Evolutionary conservation across 2,113 vertebrate genomes (phyloP).

Genomic region (Tautogolabrus adspersus): DNA sequence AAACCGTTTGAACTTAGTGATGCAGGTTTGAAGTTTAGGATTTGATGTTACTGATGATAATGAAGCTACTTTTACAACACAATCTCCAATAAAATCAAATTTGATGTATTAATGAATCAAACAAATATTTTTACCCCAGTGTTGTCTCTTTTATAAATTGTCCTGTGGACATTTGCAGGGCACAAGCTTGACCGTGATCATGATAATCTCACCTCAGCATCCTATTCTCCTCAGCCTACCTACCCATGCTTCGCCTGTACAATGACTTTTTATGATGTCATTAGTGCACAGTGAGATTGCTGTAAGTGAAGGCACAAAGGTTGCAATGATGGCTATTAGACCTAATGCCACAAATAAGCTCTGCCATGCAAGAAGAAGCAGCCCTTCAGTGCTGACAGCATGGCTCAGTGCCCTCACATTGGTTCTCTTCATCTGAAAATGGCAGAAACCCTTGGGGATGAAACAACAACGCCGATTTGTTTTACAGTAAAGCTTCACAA

Average conservation of each 20-base stretch:
- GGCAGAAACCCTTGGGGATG: conserved; percentile 61
- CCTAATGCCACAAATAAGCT: conserved; percentile 79
- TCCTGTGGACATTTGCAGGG: background rate
- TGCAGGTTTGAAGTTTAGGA: too few relatives aligned
- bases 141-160: background rate
- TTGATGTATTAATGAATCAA: too few relatives aligned
- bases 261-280: conserved; percentile 60
- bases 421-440: conserved; percentile 68
- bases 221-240: conserved; percentile 22
- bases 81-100: too few relatives aligned
- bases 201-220: conserved; percentile 23
- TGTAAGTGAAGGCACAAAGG: conserved; percentile 75
- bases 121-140: background rate
- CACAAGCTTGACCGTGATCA: conserved; percentile 18
- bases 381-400: conserved; percentile 66
- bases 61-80: too few relatives aligned
- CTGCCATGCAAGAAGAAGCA: conserved; percentile 72
- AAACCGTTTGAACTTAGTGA: too few relatives aligned
- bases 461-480: conserved; percentile 64
- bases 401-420: conserved; percentile 68
- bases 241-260: conserved; percentile 39
- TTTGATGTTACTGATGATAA: background rate
- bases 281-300: conserved; percentile 62
- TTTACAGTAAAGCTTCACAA: conserved; percentile 59
- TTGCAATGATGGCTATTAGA: conserved; percentile 70